A percentile compares a stretch with the other conserved stretches of the same genome.
phyloP scores from a whole-genome alignment of 2,797 vertebrate species.

The Vespertilio murinus region DNA sequence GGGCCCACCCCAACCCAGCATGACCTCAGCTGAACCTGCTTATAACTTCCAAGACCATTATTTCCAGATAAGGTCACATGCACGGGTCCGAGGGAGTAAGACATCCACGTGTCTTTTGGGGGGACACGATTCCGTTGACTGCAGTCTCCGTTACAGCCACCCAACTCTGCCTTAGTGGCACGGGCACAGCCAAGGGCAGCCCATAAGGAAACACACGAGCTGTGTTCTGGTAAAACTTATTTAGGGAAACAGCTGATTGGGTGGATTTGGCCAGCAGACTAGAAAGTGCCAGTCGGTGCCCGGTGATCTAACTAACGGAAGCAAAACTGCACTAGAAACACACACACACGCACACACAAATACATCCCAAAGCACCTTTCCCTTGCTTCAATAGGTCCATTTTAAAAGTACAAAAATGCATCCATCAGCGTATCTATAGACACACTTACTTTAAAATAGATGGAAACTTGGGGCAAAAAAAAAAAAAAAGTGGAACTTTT shows the following conservation, averaged over 20 bases:
- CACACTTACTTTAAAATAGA: slow-evolving; percentile 15
- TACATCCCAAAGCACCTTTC: neutral
- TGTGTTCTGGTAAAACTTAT: neutral
- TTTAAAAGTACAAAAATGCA: slow-evolving; percentile 25
- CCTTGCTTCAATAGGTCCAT: neutral
- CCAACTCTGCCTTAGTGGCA: neutral
- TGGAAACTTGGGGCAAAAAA: slow-evolving; percentile 6
- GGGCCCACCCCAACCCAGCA: neutral
- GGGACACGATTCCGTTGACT: neutral
- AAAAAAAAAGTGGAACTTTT: slow-evolving; percentile 37
- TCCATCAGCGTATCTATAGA: neutral
- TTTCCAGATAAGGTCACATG: neutral
- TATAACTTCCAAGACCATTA: neutral
- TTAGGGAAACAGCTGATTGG: neutral
- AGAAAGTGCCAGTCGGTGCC: neutral
- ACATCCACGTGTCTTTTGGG: neutral
- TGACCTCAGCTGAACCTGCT: neutral
- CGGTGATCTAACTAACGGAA: neutral
- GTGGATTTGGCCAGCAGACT: neutral
- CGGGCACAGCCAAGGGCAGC: neutral
- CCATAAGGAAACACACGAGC: neutral
- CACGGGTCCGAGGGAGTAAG: neutral
- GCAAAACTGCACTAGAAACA: neutral
- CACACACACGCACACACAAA: neutral
- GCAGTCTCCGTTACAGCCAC: neutral